These are phyloP conservation scores for Diadema setosum DNA, from an alignment of 35 echinoderm and acorn worm genomes.

Conservation along the genomic window DNA sequence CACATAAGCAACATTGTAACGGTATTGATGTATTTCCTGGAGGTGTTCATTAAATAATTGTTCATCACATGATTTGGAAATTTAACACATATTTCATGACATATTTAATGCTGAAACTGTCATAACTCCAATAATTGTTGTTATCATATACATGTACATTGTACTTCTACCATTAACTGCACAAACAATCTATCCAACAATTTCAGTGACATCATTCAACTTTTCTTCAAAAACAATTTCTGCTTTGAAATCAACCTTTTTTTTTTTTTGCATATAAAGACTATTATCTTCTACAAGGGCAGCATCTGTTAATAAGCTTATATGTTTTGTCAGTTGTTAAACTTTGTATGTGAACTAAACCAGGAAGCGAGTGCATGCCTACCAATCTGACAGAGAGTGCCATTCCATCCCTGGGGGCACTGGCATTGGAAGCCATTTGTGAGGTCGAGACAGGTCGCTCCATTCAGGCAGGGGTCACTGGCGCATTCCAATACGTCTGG, in stretches of 20 bases:
- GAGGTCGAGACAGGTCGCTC: background rate
- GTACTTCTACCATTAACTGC: background rate
- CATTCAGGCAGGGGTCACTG: slow-evolving; percentile 10
- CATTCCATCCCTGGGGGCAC: slow-evolving; percentile 10
- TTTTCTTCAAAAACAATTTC: background rate
- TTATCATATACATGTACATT: too few species aligned
- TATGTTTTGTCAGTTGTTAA: background rate
- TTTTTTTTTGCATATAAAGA: background rate
- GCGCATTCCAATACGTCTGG: background rate
- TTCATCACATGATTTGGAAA: too few species aligned
- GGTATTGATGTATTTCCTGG: too few species aligned
- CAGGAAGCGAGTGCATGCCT: background rate
- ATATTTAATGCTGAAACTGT: too few species aligned
- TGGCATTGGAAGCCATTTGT: background rate
- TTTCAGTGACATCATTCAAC: background rate
- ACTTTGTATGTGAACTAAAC: background rate
- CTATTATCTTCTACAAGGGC: background rate
- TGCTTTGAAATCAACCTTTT: background rate
- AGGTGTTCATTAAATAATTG: too few species aligned
- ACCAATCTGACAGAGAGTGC: background rate
- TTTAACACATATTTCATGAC: too few species aligned
- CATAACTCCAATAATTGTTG: too few species aligned
- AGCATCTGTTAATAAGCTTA: background rate
- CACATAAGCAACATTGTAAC: too few species aligned
- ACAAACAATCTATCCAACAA: background rate